A percentile compares a stretch with the other conserved stretches of the same genome.
These are phyloP conservation scores for Diarsia brunnea DNA, from an alignment of 2,888 invertebrate species.

Conservation along the genomic window DNA sequence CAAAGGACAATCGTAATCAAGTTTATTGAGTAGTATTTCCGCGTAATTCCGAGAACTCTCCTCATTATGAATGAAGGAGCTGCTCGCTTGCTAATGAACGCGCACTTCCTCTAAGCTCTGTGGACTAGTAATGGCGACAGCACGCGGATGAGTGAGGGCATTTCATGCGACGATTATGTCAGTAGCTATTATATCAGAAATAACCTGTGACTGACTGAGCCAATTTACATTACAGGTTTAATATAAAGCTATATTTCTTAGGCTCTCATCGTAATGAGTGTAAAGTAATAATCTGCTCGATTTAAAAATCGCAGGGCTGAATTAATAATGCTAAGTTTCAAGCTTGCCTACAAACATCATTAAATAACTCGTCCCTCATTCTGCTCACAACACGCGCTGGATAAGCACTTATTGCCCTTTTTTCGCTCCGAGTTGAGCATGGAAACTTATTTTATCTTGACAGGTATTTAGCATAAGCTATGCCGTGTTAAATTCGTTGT, in stretches of 20 bases:
- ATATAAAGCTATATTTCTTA: slow-evolving; percentile 19
- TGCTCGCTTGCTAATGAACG: slow-evolving; percentile 50
- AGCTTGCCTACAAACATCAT: slow-evolving; percentile 39
- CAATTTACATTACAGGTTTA: slow-evolving; percentile 25
- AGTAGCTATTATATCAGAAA: slow-evolving; percentile 28
- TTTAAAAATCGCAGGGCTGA: slow-evolving; percentile 19
- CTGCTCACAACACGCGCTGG: slow-evolving; percentile 47
- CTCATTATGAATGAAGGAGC: slow-evolving; percentile 45
- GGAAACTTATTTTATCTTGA: slow-evolving; percentile 57
- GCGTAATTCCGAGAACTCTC: slow-evolving; percentile 36
- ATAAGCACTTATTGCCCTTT: slow-evolving; percentile 37
- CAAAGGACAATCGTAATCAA: slow-evolving; percentile 10
- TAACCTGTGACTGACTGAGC: background rate
- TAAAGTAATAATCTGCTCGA: slow-evolving; percentile 24
- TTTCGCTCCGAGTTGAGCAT: slow-evolving; percentile 42
- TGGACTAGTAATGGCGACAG: slow-evolving; percentile 32
- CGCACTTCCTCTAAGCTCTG: slow-evolving; percentile 43
- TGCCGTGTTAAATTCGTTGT: slow-evolving; percentile 38
- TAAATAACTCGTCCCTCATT: slow-evolving; percentile 53
- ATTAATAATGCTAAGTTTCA: slow-evolving; percentile 26
- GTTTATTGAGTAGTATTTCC: slow-evolving; percentile 33
- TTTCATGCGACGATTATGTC: slow-evolving; percentile 33
- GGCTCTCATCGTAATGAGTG: slow-evolving; percentile 28
- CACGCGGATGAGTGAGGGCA: slow-evolving; percentile 16
- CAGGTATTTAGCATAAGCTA: slow-evolving; percentile 63